Conservation (phyloP, 2,113 vertebrate species). For the Pluvianellus socialis region DNA sequence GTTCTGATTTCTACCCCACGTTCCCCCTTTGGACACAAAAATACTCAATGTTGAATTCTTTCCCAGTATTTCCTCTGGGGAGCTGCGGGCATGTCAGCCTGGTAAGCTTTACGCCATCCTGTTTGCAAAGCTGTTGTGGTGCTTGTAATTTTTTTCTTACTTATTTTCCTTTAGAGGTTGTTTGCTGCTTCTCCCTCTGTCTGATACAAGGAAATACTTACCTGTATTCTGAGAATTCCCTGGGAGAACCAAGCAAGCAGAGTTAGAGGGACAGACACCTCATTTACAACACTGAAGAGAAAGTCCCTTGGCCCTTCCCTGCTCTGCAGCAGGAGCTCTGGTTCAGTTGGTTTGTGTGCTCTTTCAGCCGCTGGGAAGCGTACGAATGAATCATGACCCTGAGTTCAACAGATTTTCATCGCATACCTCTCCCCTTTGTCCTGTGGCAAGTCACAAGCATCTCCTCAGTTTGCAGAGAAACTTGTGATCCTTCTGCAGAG, state of each 20-base stretch:
- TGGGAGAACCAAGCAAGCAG: background rate
- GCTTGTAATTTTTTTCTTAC: background rate
- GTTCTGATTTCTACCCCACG: background rate
- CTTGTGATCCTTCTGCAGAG: background rate
- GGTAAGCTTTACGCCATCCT: background rate
- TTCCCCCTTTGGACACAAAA: background rate
- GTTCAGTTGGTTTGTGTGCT: background rate
- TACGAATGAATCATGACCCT: background rate
- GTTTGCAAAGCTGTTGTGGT: constrained; percentile 25
- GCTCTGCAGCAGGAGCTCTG: background rate
- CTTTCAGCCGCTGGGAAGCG: background rate
- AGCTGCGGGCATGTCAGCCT: background rate
- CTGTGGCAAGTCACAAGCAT: constrained; percentile 1
- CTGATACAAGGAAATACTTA: background rate
- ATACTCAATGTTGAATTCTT: background rate
- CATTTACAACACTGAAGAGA: background rate
- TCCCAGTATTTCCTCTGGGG: background rate
- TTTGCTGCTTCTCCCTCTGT: background rate
- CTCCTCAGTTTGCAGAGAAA: background rate
- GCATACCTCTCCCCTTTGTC: background rate
- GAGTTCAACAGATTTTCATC: background rate
- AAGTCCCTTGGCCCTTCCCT: background rate
- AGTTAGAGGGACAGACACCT: background rate
- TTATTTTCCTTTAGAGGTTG: background rate
- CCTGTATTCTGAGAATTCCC: background rate